A percentile compares a stretch with the other conserved stretches of the same genome.
These are phyloP conservation scores for Spilogale gracilis DNA, from an alignment of 2,113 vertebrate genomes.

Conservation along the genomic window DNA sequence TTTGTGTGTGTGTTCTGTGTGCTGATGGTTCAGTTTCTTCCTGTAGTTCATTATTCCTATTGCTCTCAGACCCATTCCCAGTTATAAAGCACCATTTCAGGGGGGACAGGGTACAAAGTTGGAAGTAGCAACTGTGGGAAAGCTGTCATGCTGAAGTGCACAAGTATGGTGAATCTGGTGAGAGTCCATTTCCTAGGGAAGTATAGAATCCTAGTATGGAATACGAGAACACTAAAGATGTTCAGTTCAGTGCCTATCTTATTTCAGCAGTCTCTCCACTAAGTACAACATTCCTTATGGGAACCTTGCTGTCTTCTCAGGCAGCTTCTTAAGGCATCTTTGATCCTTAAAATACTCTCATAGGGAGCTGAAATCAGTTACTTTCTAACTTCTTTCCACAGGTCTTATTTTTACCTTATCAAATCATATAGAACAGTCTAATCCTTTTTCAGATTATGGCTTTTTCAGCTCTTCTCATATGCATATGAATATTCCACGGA, in stretches of 20 bases:
- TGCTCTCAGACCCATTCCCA: not conserved
- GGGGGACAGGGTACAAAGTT: not conserved
- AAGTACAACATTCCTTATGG: not conserved
- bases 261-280: not conserved
- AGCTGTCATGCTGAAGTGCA: not conserved
- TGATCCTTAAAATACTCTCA: constrained; percentile 44
- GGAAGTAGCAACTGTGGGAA: not conserved
- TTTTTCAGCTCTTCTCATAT: constrained; percentile 5
- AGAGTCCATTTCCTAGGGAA: not conserved
- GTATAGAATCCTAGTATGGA: not conserved
- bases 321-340: not conserved
- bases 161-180: not conserved
- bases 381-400: constrained; percentile 24
- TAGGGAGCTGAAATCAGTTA: constrained; percentile 49
- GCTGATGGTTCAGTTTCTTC: constrained; percentile 14
- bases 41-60: not conserved
- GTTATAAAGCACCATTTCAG: not conserved
- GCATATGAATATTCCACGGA: not conserved
- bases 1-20: not conserved
- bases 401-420: constrained; percentile 6
- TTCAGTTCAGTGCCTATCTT: not conserved
- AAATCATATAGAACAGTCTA: not conserved
- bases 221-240: not conserved
- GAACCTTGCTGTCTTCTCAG: not conserved
- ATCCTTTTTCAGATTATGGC: constrained; percentile 22